Conservation (phyloP, 2,113 vertebrate genomes). For the Daboia siamensis region DNA sequence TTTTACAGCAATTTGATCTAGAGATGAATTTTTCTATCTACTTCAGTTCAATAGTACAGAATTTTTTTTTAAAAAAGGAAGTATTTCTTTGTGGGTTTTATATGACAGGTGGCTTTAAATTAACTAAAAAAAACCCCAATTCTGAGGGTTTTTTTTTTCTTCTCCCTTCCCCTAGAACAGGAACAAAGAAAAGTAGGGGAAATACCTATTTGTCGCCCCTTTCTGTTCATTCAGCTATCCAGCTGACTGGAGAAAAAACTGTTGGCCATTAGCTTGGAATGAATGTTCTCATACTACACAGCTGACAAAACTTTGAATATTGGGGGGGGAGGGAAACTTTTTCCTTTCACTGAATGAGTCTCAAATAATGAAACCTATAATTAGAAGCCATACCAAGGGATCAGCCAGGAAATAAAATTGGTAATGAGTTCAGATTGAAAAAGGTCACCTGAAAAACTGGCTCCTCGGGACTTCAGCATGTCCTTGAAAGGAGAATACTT, state of each 20-base stretch:
- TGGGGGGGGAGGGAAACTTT: conserved; percentile 2
- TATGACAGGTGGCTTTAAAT: not conserved
- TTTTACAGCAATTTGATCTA: too few relatives aligned
- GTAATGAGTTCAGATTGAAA: not conserved
- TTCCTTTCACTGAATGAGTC: conserved; percentile 26
- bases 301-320: conserved; percentile 13
- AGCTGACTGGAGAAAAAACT: conserved; percentile 6
- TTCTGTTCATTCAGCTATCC: not conserved
- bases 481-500: conserved; percentile 32
- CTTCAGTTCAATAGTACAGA: not conserved
- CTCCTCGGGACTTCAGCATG: conserved; percentile 28
- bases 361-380: conserved; percentile 32
- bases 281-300: conserved; percentile 30
- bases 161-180: not conserved
- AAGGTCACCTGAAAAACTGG: conserved; percentile 13
- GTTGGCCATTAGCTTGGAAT: not conserved
- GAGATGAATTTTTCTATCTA: not conserved
- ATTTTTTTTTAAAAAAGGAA: not conserved
- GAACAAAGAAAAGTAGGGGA: not conserved
- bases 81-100: not conserved
- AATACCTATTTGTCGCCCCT: too few relatives aligned
- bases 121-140: not conserved
- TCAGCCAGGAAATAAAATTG: conserved; percentile 16
- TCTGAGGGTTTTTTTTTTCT: not conserved
- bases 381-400: conserved; percentile 25